Conservation (phyloP, 2,797 vertebrate species). For the Danio aesculapii region DNA sequence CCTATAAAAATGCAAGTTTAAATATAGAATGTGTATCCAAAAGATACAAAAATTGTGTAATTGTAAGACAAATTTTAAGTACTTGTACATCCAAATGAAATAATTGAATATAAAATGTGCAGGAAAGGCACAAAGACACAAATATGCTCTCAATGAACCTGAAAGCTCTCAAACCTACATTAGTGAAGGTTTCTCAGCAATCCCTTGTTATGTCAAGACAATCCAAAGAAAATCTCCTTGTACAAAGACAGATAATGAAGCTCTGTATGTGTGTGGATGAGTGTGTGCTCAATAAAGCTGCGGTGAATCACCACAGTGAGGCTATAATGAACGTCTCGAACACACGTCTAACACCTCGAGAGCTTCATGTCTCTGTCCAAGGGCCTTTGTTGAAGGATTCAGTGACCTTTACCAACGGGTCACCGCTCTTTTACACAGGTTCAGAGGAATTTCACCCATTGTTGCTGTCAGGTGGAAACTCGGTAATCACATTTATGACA, state of each 20-base stretch:
- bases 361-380: not conserved
- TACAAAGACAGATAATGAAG: conserved; percentile 21
- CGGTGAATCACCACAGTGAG: conserved; percentile 10
- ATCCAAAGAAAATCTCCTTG: conserved; percentile 42
- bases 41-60: not conserved
- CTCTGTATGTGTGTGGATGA: conserved; percentile 31
- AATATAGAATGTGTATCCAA: not conserved
- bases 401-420: conserved; percentile 18
- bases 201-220: conserved; percentile 15
- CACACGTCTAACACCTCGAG: conserved; percentile 38
- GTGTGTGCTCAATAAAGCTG: conserved; percentile 12
- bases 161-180: conserved; percentile 7
- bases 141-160: conserved; percentile 15
- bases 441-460: not conserved
- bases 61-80: not conserved
- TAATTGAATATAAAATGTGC: not conserved
- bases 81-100: not conserved
- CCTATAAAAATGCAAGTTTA: too few relatives aligned
- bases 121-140: not conserved
- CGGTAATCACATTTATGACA: too few relatives aligned
- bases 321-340: conserved; percentile 41
- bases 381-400: not conserved
- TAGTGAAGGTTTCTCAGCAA: conserved; percentile 16
- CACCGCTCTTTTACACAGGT: not conserved
- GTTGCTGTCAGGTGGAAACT: too few relatives aligned